Evolutionary conservation across 2,797 vertebrate genomes (phyloP).

Genomic region (Erethizon dorsatum): DNA sequence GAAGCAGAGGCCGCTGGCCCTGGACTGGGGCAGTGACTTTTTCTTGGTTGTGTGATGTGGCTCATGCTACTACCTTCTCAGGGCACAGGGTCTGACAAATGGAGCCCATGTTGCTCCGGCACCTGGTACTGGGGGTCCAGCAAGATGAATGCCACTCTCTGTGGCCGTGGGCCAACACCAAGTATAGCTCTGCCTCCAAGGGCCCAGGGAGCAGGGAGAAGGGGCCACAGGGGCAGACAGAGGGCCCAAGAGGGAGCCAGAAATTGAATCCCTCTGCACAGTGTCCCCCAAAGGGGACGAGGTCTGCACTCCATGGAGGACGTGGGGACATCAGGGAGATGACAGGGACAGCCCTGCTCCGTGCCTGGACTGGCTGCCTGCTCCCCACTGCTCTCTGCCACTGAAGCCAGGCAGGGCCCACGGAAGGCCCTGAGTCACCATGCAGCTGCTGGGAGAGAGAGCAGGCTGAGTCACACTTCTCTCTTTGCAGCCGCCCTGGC

Average conservation of each 20-base stretch:
- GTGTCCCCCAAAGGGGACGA: not conserved
- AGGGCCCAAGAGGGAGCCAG: not conserved
- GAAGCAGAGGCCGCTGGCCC: not conserved
- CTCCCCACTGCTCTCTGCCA: not conserved
- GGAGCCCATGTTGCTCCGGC: not conserved
- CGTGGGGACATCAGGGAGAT: not conserved
- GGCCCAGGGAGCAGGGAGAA: too few species aligned
- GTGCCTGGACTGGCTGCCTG: not conserved
- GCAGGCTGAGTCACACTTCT: constrained; percentile 31
- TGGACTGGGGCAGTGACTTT: not conserved
- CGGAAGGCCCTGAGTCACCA: constrained; percentile 60
- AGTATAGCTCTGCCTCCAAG: not conserved
- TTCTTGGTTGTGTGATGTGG: not conserved
- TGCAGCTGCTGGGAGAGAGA: not conserved
- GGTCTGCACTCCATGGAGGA: rapidly evolving
- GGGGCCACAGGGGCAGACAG: not conserved
- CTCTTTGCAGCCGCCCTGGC: not conserved
- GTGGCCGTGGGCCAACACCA: rapidly evolving
- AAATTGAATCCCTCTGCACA: not conserved
- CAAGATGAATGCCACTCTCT: not conserved
- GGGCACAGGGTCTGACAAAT: not conserved
- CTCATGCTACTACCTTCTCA: not conserved
- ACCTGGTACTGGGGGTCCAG: too few species aligned
- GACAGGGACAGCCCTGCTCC: not conserved
- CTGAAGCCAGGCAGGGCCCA: not conserved